A percentile compares a stretch with the other conserved stretches of the same genome.
phyloP scores from a whole-genome alignment of 2,888 invertebrate species.

The Sabellastarte sp. region DNA sequence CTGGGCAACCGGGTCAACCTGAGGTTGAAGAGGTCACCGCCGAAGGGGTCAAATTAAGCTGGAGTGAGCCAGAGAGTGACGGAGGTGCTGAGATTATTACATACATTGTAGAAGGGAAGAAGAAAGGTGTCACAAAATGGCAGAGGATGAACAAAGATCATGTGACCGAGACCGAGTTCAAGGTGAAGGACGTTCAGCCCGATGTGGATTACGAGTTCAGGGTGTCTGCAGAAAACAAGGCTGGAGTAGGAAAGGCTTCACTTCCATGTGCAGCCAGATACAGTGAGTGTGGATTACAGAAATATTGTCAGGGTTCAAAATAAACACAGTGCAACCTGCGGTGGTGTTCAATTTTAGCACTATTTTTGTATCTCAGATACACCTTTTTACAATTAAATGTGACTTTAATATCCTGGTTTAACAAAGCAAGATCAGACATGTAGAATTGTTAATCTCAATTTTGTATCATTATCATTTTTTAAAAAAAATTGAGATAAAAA shows the following conservation, averaged over 20 bases:
- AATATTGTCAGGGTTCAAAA: too few species aligned
- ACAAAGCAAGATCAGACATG: too few species aligned
- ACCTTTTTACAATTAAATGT: too few species aligned
- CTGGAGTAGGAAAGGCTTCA: slow-evolving; percentile 76
- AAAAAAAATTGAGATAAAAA: too few species aligned
- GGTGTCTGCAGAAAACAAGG: slow-evolving; percentile 80
- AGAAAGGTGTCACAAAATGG: slow-evolving; percentile 38
- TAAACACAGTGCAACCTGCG: too few species aligned
- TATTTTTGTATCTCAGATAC: too few species aligned
- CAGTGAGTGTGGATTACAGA: too few species aligned
- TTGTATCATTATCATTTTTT: too few species aligned
- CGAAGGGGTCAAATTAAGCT: slow-evolving; percentile 32
- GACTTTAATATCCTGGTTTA: too few species aligned
- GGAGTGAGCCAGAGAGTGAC: slow-evolving; percentile 59
- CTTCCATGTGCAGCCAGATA: slow-evolving; percentile 57
- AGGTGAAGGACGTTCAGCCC: slow-evolving; percentile 73
- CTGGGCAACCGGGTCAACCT: slow-evolving; percentile 37
- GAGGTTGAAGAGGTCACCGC: slow-evolving; percentile 15
- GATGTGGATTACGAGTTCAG: slow-evolving; percentile 75
- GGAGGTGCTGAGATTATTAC: slow-evolving; percentile 51
- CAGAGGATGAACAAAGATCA: slow-evolving; percentile 11
- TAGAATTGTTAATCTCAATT: too few species aligned
- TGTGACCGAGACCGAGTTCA: slow-evolving; percentile 26
- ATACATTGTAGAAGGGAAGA: slow-evolving; percentile 47
- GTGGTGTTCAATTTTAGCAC: too few species aligned